Base-by-base conservation (phyloP, 1,140 invertebrate species). In the Drosophila yakuba region DNA sequence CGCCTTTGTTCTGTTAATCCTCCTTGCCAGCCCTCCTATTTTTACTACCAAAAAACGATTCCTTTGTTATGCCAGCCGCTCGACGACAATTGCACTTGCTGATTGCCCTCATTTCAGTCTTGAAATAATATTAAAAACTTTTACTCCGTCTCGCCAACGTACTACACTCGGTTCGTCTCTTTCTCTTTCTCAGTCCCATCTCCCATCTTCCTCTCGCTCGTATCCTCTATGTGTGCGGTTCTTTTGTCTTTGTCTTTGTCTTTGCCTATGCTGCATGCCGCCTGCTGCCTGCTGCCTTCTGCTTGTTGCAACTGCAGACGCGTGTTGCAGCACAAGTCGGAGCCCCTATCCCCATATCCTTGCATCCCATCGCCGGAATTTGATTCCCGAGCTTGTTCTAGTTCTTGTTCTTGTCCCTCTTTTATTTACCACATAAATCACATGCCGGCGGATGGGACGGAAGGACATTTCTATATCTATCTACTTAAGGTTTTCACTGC, bases 391-490 rank as follows among this genome's bases (percentile, higher is more conserved):
- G 77, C 84, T 68, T 86, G 74, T 86, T 80, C 55, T 52, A 60
- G 35, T 45, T 73, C 55, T 54, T 66, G 47, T 71, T 73, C 73
- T 48, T 66, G 73, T 75, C 72, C 72, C 67, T 71, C 80, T 74
- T 86, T 83, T 89, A 89, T 89, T 89, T 89, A 89, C 85, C 80
- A 89, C 84, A 89, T 89, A 89, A 89, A 89, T 89, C 84, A 89
- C 78, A 66, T 84, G 72, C 80, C 68, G 56, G 75, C 61, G 45
- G 32, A 32, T 3, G 47, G 57, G 43, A 62, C 36, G 51, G 38
- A 63, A 66, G 62, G 83, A 86, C 84, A 86, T 83, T 89, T 89
- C 84, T 89, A 89, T 88, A 88, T 88, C 84, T 89, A 84, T 89
- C 84, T 88, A 80, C 80, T 88, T 88, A 89, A 78, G 67, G 67